phyloP scores from a whole-genome alignment of 2,888 invertebrate species.

The Heteromyza rotundicornis region DNA sequence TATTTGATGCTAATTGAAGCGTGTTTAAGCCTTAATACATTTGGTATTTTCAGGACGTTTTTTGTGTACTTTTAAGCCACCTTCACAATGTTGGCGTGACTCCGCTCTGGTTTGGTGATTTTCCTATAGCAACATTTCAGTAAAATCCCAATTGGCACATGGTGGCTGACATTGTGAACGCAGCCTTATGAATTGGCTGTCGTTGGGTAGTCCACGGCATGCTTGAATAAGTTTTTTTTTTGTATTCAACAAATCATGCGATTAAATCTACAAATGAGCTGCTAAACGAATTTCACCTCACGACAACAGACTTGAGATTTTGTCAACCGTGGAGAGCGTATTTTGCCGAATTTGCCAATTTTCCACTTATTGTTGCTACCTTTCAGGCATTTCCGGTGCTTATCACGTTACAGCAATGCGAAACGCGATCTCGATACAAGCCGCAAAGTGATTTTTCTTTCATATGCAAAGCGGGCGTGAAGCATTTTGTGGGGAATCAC shows the following conservation, averaged over 20 bases:
- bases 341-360: conserved; percentile 8
- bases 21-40: too few species aligned
- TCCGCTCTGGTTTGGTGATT: too few species aligned
- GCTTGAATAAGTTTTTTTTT: not conserved
- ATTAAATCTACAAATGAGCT: conserved; percentile 27
- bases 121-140: too few species aligned
- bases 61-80: too few species aligned
- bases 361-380: conserved; percentile 4
- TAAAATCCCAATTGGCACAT: too few species aligned
- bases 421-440: conserved; percentile 1
- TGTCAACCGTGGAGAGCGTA: not conserved
- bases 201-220: not conserved
- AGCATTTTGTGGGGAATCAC: not conserved
- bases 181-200: not conserved
- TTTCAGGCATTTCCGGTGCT: conserved; percentile 10
- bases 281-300: conserved; percentile 13
- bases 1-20: too few species aligned
- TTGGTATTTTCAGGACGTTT: too few species aligned
- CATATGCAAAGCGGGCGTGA: conserved; percentile 47
- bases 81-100: too few species aligned
- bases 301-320: too few species aligned
- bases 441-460: conserved; percentile 37
- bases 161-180: too few species aligned
- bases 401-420: not conserved
- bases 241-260: conserved; percentile 3